These are phyloP conservation scores for Antidorcas marsupialis DNA, from an alignment of 2,113 vertebrate species.

Conservation along the genomic window DNA sequence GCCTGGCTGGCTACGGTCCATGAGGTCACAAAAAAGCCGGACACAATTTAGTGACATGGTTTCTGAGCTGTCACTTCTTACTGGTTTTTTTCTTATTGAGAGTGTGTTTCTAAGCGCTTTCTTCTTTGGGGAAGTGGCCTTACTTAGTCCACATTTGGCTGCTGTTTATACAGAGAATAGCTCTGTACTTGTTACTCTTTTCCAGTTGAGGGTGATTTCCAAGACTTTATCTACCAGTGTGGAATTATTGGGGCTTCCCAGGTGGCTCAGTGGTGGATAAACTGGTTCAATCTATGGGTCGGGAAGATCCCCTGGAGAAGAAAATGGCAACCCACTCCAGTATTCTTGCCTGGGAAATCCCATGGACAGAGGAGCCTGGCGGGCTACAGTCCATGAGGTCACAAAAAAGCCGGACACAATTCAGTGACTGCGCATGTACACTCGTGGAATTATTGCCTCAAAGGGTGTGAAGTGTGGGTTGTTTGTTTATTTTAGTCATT, in stretches of 20 bases:
- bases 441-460: neutral
- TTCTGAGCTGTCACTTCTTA: neutral
- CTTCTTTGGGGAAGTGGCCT: neutral
- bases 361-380: neutral
- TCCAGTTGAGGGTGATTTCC: neutral
- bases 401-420: neutral
- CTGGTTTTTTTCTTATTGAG: neutral
- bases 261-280: neutral
- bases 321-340: neutral
- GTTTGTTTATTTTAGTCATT: neutral
- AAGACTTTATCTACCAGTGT: neutral
- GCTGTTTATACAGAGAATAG: neutral
- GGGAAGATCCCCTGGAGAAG: neutral
- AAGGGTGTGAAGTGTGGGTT: neutral
- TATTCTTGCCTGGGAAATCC: neutral
- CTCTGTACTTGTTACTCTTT: neutral
- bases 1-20: neutral
- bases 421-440: neutral
- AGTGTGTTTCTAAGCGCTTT: neutral
- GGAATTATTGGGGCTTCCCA: neutral
- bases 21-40: neutral
- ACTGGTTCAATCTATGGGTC: neutral
- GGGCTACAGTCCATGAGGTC: neutral
- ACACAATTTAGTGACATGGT: neutral
- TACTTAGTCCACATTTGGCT: accelerated